Conservation (phyloP, 2,113 vertebrate species). For the Apistogramma diplotaenia region DNA sequence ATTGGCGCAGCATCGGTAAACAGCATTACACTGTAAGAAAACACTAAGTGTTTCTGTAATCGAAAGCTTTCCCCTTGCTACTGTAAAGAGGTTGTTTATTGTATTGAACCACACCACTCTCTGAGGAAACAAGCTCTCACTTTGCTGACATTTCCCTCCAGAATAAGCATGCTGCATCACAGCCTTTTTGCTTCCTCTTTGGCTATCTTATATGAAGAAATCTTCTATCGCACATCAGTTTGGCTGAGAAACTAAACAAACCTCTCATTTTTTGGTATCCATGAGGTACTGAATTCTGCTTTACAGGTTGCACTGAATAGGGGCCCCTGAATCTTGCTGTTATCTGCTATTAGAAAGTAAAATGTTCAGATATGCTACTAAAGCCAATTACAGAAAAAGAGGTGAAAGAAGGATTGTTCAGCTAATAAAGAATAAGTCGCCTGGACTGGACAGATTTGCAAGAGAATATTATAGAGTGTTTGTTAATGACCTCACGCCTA, state of each 20-base stretch:
- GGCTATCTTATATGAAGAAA: neutral
- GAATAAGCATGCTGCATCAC: neutral
- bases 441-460: too few relatives aligned
- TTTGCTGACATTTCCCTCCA: neutral
- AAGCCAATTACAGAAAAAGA: too few relatives aligned
- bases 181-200: neutral
- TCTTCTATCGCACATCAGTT: neutral
- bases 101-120: neutral
- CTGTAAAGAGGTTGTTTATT: neutral
- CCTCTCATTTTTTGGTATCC: neutral
- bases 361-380: neutral
- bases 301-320: neutral
- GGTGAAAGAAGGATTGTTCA: too few relatives aligned
- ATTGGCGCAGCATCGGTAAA: fast-evolving
- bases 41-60: neutral
- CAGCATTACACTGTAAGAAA: neutral
- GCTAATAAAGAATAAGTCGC: too few relatives aligned
- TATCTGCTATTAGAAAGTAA: neutral
- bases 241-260: neutral
- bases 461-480: too few relatives aligned
- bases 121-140: neutral
- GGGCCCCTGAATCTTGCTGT: neutral
- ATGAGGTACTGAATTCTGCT: neutral
- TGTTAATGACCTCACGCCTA: too few relatives aligned
- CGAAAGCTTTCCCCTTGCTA: neutral